Conservation (phyloP, 1,140 invertebrate species). For the Drosophila lini region DNA sequence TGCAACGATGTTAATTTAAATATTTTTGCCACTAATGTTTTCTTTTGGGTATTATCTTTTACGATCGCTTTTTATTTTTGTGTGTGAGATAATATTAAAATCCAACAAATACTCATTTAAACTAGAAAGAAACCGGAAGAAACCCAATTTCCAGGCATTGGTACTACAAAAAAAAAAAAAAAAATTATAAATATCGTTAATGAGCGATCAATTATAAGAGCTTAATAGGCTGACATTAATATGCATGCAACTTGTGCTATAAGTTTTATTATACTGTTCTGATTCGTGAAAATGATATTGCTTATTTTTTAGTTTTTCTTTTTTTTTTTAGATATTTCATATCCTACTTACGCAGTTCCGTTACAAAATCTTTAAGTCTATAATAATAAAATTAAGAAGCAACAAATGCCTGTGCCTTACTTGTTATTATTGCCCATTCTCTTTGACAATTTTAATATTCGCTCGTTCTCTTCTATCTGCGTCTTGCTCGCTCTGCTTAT, state of each 20-base stretch:
- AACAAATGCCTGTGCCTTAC: conserved; percentile 18
- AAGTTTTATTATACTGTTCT: not conserved
- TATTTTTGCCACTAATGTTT: not conserved
- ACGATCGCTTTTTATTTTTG: conserved; percentile 8
- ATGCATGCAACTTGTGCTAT: not conserved
- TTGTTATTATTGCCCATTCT: conserved; percentile 18
- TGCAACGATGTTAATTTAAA: not conserved
- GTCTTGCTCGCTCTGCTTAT: conserved; percentile 15
- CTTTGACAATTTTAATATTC: conserved; percentile 30
- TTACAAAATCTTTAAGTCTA: conserved; percentile 1
- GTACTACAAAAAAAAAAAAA: not conserved
- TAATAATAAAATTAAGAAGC: not conserved
- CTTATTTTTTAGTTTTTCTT: too few relatives aligned
- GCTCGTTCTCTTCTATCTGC: not conserved
- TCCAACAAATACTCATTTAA: not conserved
- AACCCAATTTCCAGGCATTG: not conserved
- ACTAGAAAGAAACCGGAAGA: conserved; percentile 3
- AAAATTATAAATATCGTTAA: not conserved
- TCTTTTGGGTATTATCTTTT: not conserved
- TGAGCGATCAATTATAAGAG: not conserved
- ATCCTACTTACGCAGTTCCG: not conserved
- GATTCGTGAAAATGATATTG: not conserved
- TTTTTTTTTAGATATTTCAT: not conserved
- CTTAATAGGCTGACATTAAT: not conserved
- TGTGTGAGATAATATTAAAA: not conserved